phyloP scores from a whole-genome alignment of 2,113 vertebrate species.

The Pachycephala philippinensis region DNA sequence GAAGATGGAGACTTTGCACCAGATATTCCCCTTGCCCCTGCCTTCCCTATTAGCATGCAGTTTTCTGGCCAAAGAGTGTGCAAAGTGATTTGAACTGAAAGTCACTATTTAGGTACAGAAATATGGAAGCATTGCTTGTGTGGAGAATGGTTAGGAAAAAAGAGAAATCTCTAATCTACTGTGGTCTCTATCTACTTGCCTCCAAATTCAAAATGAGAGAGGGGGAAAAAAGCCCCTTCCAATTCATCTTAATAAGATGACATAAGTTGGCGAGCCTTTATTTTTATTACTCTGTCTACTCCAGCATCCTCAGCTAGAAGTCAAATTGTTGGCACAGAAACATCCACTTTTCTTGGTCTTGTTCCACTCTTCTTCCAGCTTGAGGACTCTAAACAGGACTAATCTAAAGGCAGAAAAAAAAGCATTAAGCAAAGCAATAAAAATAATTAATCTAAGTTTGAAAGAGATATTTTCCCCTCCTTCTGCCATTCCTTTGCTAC shows the following conservation, averaged over 20 bases:
- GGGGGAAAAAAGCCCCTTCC: background rate
- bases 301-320: background rate
- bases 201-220: background rate
- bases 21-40: rapidly evolving
- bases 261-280: background rate
- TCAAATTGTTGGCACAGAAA: background rate
- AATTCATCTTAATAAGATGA: background rate
- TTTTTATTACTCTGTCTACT: background rate
- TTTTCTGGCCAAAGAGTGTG: background rate
- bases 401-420: slow-evolving; percentile 35
- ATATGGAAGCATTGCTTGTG: background rate
- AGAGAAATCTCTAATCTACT: background rate
- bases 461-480: slow-evolving; percentile 56
- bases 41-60: background rate
- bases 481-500: slow-evolving; percentile 43
- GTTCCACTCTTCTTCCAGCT: slow-evolving; percentile 5
- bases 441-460: slow-evolving; percentile 72
- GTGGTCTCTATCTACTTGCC: background rate
- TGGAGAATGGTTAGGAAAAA: background rate
- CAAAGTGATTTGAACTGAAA: background rate
- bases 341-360: background rate
- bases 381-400: slow-evolving; percentile 17
- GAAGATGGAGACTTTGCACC: background rate
- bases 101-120: background rate
- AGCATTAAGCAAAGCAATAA: slow-evolving; percentile 57